Evolutionary conservation across 1,140 invertebrate genomes (phyloP), one percentile per base, ranked within the genome.

Genomic region (Aphaenogaster rudis): DNA sequence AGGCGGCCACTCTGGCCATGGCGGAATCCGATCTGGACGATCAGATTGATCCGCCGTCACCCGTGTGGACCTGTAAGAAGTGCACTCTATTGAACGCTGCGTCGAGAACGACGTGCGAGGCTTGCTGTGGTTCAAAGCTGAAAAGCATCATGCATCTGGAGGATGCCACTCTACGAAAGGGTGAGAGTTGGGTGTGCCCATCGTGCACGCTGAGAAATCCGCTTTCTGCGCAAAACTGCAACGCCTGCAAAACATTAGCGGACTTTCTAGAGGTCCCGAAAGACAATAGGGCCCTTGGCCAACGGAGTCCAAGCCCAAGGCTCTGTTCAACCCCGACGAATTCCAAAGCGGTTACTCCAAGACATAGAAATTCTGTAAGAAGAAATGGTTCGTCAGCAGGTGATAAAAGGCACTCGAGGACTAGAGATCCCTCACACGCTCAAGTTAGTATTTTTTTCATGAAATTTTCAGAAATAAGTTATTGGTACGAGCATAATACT

Each of bases 131-230:
- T 17, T 98, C 98, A 0, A 97, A 98, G 91, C 95, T 97, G 5
- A 96, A 97, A 81, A 97, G 97, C 87, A 96, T 97, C 48, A 96
- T 96, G 42, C 94, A 96, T 79, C 94, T 96, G 7, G 96, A 97
- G 85, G 97, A 97, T 89, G 96, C 97, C 93, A 97, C 97, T 1
- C 92, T 97, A 85, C 95, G 97, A 7, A 97, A 97, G 91, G 97
- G 97, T 5, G 97, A 98, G 90, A 98, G 97, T 93, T 98, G 98
- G 98, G 97, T 97, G 95, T 91, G 97, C 96, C 94, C 96, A 91
- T 91, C 97, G 96, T 99, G 98, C 91, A 99, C 98, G 0, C 94
- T 99, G 8, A 97, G 98, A 88, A 99, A 99, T 95, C 97, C 97
- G 2, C 93, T 98, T 0, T 96, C 97, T 8, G 96, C 96, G 9